phyloP scores from a whole-genome alignment of 2,888 invertebrate genomes.

The Therioaphis trifolii region DNA sequence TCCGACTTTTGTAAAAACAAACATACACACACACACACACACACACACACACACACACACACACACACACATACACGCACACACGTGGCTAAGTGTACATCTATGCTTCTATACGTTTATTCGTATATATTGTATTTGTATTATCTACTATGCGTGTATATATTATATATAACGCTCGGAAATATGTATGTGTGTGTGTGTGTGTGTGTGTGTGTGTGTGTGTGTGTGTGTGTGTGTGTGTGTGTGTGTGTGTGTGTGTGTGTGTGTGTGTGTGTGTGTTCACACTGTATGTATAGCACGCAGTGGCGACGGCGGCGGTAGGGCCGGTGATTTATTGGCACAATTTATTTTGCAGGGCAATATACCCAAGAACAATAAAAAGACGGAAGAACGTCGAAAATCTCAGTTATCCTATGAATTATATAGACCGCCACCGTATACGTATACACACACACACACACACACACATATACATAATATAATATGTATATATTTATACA shows the following conservation, averaged over 20 bases:
- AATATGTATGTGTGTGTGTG: not conserved
- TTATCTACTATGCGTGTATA: not conserved
- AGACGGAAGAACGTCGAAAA: slow-evolving; percentile 61
- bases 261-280: not conserved
- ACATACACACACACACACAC: too few species aligned
- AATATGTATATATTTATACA: not conserved
- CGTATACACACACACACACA: not conserved
- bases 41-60: too few species aligned
- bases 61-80: too few species aligned
- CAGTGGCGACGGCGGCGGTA: not conserved
- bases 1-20: not conserved
- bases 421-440: slow-evolving; percentile 38
- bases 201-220: not conserved
- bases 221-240: not conserved
- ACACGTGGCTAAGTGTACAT: not conserved
- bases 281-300: not conserved
- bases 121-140: slow-evolving; percentile 2
- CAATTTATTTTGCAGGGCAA: slow-evolving; percentile 56
- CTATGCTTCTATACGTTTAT: not conserved
- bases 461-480: not conserved
- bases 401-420: slow-evolving; percentile 60
- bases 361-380: slow-evolving; percentile 59
- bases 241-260: not conserved
- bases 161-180: not conserved
- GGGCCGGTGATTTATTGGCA: slow-evolving; percentile 51